Conservation (phyloP, 2,888 invertebrate species). For the Neoitamus cyanurus region DNA sequence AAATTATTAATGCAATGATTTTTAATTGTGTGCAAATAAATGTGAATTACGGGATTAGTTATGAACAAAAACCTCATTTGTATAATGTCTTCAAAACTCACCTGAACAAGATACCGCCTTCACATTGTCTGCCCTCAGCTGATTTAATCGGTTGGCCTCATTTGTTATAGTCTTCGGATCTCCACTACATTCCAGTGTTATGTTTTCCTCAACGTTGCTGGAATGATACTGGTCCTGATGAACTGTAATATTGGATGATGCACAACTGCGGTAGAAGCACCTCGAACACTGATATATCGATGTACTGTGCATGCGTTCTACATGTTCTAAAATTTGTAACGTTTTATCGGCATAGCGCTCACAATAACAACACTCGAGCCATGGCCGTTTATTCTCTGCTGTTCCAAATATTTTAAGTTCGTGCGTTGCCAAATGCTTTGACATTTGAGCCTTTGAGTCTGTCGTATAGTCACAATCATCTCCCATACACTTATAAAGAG, state of each 20-base stretch:
- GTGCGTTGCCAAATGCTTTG: background rate
- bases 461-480: background rate
- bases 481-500: constrained; percentile 12
- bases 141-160: background rate
- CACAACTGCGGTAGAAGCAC: constrained; percentile 15
- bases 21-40: background rate
- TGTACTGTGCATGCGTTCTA: background rate
- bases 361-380: constrained; percentile 28
- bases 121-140: background rate
- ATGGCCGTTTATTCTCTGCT: background rate
- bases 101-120: constrained; percentile 6
- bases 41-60: background rate
- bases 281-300: constrained; percentile 4
- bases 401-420: background rate
- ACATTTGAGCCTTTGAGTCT: background rate
- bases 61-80: no score
- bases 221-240: background rate
- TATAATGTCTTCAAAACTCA: background rate
- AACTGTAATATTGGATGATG: background rate
- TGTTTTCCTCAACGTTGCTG: background rate
- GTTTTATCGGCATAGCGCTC: background rate
- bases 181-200: background rate
- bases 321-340: background rate
- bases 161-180: background rate
- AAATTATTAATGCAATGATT: background rate